A percentile compares a stretch with the other conserved stretches of the same genome.
Evolutionary conservation across 2,888 invertebrate species (phyloP).

Genomic region (Neoscelio sp.): DNA sequence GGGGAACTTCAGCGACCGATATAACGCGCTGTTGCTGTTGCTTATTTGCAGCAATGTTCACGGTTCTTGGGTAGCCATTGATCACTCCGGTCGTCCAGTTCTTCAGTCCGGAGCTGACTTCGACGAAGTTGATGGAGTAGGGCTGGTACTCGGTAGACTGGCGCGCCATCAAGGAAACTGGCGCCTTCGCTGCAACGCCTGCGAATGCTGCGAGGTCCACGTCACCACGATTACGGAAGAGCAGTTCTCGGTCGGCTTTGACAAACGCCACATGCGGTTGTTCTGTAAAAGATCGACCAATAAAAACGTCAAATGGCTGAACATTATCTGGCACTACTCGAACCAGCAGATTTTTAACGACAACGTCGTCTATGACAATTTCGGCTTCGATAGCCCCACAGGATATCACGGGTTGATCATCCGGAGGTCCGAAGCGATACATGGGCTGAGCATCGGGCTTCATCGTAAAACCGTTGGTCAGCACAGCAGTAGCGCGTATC

Average conservation of each 20-base stretch:
- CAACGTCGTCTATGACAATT: no score
- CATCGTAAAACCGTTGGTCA: no score
- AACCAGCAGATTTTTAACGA: no score
- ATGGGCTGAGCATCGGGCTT: no score
- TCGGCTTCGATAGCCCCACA: no score
- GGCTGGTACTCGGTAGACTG: no score
- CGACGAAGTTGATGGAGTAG: constrained; percentile 4
- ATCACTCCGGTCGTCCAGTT: constrained; percentile 1
- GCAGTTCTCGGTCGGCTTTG: constrained; percentile 6
- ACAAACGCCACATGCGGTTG: constrained; percentile 12
- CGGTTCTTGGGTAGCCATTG: not conserved
- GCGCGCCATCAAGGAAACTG: no score
- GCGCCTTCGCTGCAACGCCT: no score
- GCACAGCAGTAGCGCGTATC: no score
- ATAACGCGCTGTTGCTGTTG: not conserved
- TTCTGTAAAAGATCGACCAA: constrained; percentile 17
- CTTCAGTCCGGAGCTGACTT: not conserved
- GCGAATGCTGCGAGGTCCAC: not conserved
- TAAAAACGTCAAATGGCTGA: constrained; percentile 3
- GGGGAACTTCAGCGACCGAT: not conserved
- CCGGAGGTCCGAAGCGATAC: no score
- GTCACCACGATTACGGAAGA: constrained; percentile 3
- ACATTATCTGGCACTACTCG: constrained; percentile 8
- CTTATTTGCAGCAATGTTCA: not conserved
- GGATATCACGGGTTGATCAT: no score